phyloP scores from a whole-genome alignment of 2,888 invertebrate species.

The Gymnosoma rotundatum region DNA sequence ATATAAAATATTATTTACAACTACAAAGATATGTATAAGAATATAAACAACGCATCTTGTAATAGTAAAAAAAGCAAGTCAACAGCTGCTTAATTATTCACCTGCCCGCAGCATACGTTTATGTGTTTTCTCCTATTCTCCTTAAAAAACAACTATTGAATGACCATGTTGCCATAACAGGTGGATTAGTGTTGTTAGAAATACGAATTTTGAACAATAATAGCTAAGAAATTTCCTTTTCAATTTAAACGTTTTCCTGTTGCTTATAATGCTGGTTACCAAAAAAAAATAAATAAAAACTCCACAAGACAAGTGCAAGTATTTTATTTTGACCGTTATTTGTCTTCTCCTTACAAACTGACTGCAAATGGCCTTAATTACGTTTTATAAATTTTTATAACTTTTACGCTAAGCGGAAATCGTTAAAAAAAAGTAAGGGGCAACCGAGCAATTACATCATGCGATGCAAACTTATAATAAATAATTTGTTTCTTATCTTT shows the following conservation, averaged over 20 bases:
- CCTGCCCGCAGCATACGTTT: conserved; percentile 67
- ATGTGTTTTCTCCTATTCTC: neutral
- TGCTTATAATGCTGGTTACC: conserved; percentile 53
- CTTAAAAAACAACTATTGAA: neutral
- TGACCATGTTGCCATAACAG: conserved; percentile 56
- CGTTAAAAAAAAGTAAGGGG: conserved; percentile 38
- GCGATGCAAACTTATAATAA: conserved; percentile 34
- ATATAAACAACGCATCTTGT: conserved; percentile 34
- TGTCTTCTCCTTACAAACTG: conserved; percentile 22
- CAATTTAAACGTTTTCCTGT: conserved; percentile 43
- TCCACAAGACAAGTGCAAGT: conserved; percentile 41
- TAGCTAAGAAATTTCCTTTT: conserved; percentile 35
- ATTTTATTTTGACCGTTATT: conserved; percentile 57
- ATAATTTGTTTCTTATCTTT: conserved; percentile 37
- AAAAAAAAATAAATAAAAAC: neutral
- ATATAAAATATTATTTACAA: too few relatives aligned
- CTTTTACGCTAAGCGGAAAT: conserved; percentile 53
- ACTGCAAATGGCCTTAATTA: conserved; percentile 48
- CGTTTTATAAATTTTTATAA: conserved; percentile 20
- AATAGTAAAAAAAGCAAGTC: conserved; percentile 5
- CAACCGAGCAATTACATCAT: conserved; percentile 32
- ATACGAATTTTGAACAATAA: conserved; percentile 14
- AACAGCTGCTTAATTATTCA: conserved; percentile 65
- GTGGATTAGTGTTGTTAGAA: conserved; percentile 63
- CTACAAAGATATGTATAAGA: neutral